Evolutionary conservation across 2,113 vertebrate species (phyloP).

Genomic region (Rhizomys pruinosus): DNA sequence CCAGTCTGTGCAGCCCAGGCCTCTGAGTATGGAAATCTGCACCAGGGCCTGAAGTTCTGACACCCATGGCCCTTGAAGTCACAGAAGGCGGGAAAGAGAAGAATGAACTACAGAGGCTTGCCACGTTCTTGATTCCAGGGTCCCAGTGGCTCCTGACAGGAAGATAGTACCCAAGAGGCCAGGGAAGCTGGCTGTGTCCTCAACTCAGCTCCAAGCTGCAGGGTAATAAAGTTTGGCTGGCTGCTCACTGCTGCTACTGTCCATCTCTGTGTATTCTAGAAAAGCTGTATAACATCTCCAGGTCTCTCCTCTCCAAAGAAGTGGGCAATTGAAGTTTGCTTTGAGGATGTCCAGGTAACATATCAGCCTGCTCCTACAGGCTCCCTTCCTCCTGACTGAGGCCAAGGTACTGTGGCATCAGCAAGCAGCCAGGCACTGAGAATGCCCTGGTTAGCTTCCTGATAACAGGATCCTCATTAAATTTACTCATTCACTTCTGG

Average conservation of each 20-base stretch:
- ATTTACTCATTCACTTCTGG: neutral
- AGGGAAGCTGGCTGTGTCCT: neutral
- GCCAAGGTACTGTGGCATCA: neutral
- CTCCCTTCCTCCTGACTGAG: neutral
- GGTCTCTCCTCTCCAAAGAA: neutral
- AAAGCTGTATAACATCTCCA: neutral
- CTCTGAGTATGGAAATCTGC: neutral
- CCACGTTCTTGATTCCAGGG: neutral
- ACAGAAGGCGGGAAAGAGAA: neutral
- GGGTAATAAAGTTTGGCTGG: neutral
- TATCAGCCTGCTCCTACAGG: neutral
- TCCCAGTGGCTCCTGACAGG: neutral
- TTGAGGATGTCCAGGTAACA: neutral
- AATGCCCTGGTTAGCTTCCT: fast-evolving
- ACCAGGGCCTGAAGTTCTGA: neutral
- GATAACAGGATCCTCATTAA: neutral
- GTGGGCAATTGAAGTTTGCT: neutral
- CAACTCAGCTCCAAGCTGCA: neutral
- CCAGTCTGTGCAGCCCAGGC: neutral
- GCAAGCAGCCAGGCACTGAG: neutral
- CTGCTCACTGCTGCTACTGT: neutral
- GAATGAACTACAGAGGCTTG: neutral
- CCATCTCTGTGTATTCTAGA: neutral
- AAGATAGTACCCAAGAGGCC: neutral
- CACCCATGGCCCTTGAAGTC: neutral